These are phyloP conservation scores for Neogobius melanostomus DNA, from an alignment of 2,113 vertebrate species.

Conservation along the genomic window DNA sequence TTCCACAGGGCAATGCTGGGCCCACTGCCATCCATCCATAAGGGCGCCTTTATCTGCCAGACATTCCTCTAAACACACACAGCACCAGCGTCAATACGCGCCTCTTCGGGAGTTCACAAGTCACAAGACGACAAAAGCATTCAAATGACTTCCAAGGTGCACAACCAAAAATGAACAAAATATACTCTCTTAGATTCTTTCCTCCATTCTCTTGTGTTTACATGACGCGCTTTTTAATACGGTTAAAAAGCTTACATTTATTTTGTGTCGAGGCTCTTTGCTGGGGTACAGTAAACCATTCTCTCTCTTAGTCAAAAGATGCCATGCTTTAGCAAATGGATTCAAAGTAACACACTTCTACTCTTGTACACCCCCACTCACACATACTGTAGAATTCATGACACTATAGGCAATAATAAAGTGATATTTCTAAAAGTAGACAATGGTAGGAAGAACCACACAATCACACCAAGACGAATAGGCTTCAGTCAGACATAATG, in stretches of 20 bases:
- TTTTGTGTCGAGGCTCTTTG: no score
- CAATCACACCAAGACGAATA: neutral
- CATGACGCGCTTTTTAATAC: no score
- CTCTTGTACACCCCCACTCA: no score
- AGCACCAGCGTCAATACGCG: slow-evolving; percentile 17
- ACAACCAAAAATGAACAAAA: neutral
- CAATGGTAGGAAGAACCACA: neutral
- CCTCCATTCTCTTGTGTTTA: neutral
- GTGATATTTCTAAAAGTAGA: no score
- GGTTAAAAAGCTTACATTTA: no score
- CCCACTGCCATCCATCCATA: slow-evolving; percentile 52
- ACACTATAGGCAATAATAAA: no score
- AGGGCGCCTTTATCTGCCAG: slow-evolving; percentile 43
- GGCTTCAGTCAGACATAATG: neutral
- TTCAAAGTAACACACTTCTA: no score
- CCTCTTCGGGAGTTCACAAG: slow-evolving; percentile 18
- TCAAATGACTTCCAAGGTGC: neutral
- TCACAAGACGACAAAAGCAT: slow-evolving; percentile 4
- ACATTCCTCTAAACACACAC: slow-evolving; percentile 12
- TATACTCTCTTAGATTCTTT: neutral
- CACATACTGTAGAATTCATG: no score
- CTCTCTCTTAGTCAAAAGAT: no score
- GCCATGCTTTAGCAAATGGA: no score
- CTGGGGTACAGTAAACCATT: no score
- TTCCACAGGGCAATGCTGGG: slow-evolving; percentile 53